Evolutionary conservation across 2,888 invertebrate species (phyloP), one percentile per base, ranked within the genome.

Genomic region (Ennomos fuscantarius): DNA sequence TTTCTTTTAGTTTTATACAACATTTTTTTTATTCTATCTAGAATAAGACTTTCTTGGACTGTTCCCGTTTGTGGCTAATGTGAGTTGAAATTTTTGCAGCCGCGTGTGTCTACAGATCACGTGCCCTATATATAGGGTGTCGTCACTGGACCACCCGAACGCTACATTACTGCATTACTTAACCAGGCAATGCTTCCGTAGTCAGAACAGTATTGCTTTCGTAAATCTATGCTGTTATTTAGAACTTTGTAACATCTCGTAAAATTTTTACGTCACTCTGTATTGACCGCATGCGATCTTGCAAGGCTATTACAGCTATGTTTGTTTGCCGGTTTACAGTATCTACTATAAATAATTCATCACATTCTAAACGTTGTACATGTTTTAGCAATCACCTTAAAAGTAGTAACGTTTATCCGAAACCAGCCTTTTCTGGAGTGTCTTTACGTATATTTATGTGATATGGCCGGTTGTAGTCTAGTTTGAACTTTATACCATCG

Each of bases 101-200:
- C 74, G 79, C 82, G 79, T 78, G 84, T 71, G 83, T 71, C 77
- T 79, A 81, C 81, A 66, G 77, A 76, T 82, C 89, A 89, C 88
- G 86, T 88, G 90, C 86, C 90, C 89, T 83, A 87, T 72, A 85
- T 89, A 82, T 76, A 72, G 85, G 86, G 84, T 82, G 83, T 76
- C 84, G 82, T 78, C 85, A 78, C 77, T 76, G 84, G 84, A 86
- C 76, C 79, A 77, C 84, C 77, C 80, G 71, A 79, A 78, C 73
- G 83, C 84, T 82, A 73, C 31, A 44, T 15, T 46, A 37, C 82
- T 82, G 78, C 78, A 80, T 81, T 81, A 82, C 46, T 36, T 78
- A 67, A 79, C 69, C 76, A 81, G 78, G 75, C 83, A 78, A 81
- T 69, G 89, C 87, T 89, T 87, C 67, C 51, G 73, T 79, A 74